Evolutionary conservation across 2,797 vertebrate genomes (phyloP), one percentile per base, ranked within the genome.

Genomic region (Bucorvus abyssinicus): DNA sequence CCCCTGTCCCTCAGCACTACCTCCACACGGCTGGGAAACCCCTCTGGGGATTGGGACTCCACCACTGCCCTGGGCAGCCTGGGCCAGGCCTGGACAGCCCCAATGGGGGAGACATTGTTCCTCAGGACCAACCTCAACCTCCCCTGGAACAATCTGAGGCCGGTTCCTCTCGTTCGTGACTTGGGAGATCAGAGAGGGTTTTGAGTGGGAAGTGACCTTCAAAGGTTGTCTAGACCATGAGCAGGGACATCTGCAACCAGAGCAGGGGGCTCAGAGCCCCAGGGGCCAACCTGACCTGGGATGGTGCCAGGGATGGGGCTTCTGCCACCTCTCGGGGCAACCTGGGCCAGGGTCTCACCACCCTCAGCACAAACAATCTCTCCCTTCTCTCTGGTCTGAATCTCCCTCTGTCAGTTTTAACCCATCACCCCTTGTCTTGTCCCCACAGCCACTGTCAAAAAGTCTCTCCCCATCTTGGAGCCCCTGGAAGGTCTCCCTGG

Each of bases 1-100:
- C 1, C 36, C 7, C 9, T 9, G 16, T 68, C 19, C 20, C 29
- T 27, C 4, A 6, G n/a, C 3, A 6, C 67, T 24, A 60, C 2
- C 4, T 47, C n/a, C 36, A 2, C 1, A 1, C 0, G 0, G 6
- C 15, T 44, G 6, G 21, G 19, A 29, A 50, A 15, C 22, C 6
- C 20, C 49, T 61, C 26, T 19, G 29, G 53, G 44, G 52, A 30
- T 23, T 18, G 53, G 24, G 30, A 10, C 23, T 36, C 40, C 18
- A 7, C 24, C 23, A 4, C n/a, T n/a, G n/a, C n/a, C n/a, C n/a
- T n/a, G n/a, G n/a, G n/a, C n/a, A n/a, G n/a, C n/a, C n/a, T 30
- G 2, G 14, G 7, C 19, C 12, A 7, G 6, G 3, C 9, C 7
- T 17, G 17, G 23, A 34, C 4, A 40, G 8, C 7, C 22, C 21